phyloP scores from a whole-genome alignment of 2,797 vertebrate species.

The Setipinna tenuifilis region DNA sequence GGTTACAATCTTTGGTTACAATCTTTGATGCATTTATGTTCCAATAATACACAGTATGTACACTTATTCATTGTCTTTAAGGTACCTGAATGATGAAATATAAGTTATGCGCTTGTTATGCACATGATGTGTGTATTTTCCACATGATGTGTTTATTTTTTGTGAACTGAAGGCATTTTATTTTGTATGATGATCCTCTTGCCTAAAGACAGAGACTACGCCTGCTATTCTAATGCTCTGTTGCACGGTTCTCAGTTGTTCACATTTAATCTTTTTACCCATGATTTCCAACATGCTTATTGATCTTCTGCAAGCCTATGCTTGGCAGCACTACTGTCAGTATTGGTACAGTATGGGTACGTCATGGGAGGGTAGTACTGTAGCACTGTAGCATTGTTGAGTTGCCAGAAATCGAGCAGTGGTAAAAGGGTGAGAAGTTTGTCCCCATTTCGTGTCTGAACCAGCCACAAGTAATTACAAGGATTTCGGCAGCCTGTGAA shows the following conservation, averaged over 20 bases:
- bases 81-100: too few species aligned
- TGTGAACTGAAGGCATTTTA: background rate
- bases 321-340: background rate
- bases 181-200: background rate
- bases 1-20: too few species aligned
- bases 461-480: conserved; percentile 8
- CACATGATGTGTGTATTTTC: background rate
- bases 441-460: background rate
- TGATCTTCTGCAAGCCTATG: background rate
- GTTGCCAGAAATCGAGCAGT: background rate
- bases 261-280: background rate
- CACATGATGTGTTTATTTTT: background rate
- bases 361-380: too few species aligned
- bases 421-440: background rate
- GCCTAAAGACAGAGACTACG: background rate
- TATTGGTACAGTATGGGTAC: background rate
- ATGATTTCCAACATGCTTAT: background rate
- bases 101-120: background rate
- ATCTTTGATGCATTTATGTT: background rate
- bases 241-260: background rate
- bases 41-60: background rate
- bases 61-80: too few species aligned
- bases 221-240: conserved; percentile 30
- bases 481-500: background rate
- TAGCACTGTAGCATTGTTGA: background rate